A percentile compares a stretch with the other conserved stretches of the same genome.
Evolutionary conservation across 2,113 vertebrate species (phyloP).

Genomic region (Gnathonemus longibarbis): DNA sequence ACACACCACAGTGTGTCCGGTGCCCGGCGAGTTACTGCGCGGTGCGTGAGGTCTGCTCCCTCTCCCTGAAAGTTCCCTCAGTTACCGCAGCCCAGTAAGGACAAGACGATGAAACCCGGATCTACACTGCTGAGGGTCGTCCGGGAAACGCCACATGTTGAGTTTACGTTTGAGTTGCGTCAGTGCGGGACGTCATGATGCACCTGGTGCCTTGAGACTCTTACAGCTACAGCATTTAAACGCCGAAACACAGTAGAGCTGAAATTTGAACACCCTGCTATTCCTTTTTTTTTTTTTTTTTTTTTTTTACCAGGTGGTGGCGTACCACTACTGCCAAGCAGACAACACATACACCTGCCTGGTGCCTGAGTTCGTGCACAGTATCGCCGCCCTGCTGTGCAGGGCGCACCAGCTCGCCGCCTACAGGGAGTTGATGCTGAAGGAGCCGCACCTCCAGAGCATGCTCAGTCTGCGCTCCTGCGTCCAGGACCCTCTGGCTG

Average conservation of each 20-base stretch:
- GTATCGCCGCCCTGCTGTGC: constrained; percentile 83
- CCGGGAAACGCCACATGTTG: background rate
- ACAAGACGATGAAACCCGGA: background rate
- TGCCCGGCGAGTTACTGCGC: background rate
- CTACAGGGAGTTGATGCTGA: constrained; percentile 81
- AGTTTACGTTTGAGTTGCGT: background rate
- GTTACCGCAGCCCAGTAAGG: background rate
- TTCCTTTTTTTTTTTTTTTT: background rate
- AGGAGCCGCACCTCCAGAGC: constrained; percentile 83
- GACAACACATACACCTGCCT: constrained; percentile 97
- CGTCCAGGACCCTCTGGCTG: constrained; percentile 85
- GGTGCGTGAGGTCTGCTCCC: background rate
- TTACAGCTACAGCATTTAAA: background rate
- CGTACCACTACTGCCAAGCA: constrained; percentile 96
- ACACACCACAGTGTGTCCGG: background rate
- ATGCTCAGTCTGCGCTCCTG: constrained; percentile 92
- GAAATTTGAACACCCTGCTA: background rate
- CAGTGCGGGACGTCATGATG: background rate
- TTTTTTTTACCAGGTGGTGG: constrained; percentile 71
- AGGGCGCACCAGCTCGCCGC: constrained; percentile 74
- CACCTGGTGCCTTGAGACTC: background rate
- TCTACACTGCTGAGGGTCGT: background rate
- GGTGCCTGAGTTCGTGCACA: constrained; percentile 94
- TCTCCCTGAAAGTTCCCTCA: background rate
- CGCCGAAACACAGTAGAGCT: background rate